Base-by-base conservation (phyloP, 2,888 invertebrate genomes). In the Tolmerus cingulatus region DNA sequence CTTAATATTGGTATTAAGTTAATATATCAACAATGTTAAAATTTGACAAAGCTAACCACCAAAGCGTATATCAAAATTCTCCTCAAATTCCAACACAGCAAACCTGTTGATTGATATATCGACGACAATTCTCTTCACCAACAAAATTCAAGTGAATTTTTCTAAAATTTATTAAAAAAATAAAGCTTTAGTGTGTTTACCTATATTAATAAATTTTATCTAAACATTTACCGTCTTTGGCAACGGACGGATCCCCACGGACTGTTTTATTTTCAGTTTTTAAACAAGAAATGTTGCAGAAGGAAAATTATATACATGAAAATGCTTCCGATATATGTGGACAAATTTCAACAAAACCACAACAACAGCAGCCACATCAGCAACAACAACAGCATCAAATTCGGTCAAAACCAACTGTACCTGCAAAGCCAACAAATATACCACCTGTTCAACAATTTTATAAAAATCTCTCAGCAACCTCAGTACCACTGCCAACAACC, bases 371-470 rank as follows among this genome's bases (percentile, higher is more conserved):
- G 23, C 86, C 74, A 3, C 76, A 79, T 1, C 16, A 51, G 9
- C 86, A 81, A 23, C 86, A 78, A 7, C 74, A 78, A 34, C 81
- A 74, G n/a, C 30, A 87, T 43, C 57, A 77, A 46, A 40, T 78
- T 66, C 87, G 92, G 85, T 92, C 92, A 16, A 93, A 93, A 90
- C 92, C 92, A 23, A 90, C 89, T 79, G 91, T 92, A 57, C 92
- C 93, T 12, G 90, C 91, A 4, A 93, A 93, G 89, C 93, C 93
- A 5, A 92, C 92, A 89, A 92, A 91, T 89, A 92, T 93, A 7
- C 93, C 93, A 85, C 93, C 93, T 23, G 92, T 93, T 74, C 85
- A 77, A 55, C 74, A 84, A 85, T 34, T 85, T 27, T 74, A 43
- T 43, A 74, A 74, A n/a, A 19, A 78, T 19, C 16, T 57, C 51